phyloP scores from a whole-genome alignment of 2,888 invertebrate genomes.

The Heliconius erato region DNA sequence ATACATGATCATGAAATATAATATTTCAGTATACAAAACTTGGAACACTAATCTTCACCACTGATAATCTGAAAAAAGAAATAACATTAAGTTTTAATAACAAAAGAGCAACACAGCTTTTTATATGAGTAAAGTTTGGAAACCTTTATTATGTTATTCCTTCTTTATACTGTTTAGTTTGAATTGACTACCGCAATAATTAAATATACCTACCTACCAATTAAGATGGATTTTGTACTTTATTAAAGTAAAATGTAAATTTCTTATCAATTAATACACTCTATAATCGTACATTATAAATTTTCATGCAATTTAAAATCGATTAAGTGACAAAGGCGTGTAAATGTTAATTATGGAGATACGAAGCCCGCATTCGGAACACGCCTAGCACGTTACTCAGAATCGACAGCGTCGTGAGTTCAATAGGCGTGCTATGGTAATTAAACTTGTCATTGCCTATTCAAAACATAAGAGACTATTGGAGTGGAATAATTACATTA shows the following conservation, averaged over 20 bases:
- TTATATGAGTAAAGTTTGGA: too few species aligned
- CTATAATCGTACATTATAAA: neutral
- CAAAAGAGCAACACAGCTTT: too few species aligned
- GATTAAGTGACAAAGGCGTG: slow-evolving; percentile 21
- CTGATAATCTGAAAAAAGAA: slow-evolving; percentile 53
- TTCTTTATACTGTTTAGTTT: too few species aligned
- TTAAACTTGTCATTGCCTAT: slow-evolving; percentile 23
- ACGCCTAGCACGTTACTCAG: slow-evolving; percentile 20
- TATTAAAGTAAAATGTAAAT: too few species aligned
- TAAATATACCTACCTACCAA: too few species aligned
- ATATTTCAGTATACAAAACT: slow-evolving; percentile 46
- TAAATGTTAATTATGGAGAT: slow-evolving; percentile 11
- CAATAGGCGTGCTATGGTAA: slow-evolving; percentile 24
- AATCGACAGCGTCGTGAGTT: slow-evolving; percentile 22
- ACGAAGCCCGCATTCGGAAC: slow-evolving; percentile 12
- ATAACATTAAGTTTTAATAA: too few species aligned
- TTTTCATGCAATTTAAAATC: slow-evolving; percentile 11
- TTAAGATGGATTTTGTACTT: too few species aligned
- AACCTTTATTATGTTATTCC: too few species aligned
- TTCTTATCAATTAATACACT: too few species aligned
- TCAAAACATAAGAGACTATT: slow-evolving; percentile 25
- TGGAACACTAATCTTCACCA: slow-evolving; percentile 44
- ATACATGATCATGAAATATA: slow-evolving; percentile 45
- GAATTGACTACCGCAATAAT: too few species aligned
- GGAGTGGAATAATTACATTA: slow-evolving; percentile 26